Evolutionary conservation across 2,888 invertebrate species (phyloP), one percentile per base, ranked within the genome.

Genomic region (Tiphia femorata): DNA sequence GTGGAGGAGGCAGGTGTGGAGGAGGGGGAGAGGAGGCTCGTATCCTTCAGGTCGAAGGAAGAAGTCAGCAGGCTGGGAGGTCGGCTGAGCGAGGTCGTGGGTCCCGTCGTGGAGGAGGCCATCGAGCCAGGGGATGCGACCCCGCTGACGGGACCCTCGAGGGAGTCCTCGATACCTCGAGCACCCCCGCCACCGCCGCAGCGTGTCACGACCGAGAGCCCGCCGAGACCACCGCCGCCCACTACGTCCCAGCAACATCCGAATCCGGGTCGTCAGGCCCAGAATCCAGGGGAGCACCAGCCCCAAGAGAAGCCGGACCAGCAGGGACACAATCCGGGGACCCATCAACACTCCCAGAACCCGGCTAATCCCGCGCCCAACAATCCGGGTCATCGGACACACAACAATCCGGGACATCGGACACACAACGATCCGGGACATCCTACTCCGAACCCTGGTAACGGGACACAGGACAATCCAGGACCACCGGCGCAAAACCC

Each of bases 141-240:
- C 80, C 76, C 82, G 80, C 80, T 81, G 83, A 81, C 82, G 82
- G 82, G 81, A 79, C 81, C 82, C 81, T 72, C 78, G 70, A 77
- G 79, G 77, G 79, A 87, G 84, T 85, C 85, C 84, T 81, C 81
- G 80, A 82, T 85, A 84, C 85, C 86, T 84, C 86, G 86, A 73
- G 76, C 70, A 62, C 74, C 77, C 62, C 78, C 76, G 50, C 78
- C 74, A 47, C 77, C 75, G 76, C 72, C 52, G 19, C 60, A 55
- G 44, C 67, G 73, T 29, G 70, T 72, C 33, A 67, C 77, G 23
- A 76, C 71, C 14, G 72, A 78, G 40, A 75, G 71, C 58, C 76
- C 79, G 10, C 73, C 77, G 40, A 70, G 75, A 68, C 76, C 78
- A 20, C 79, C 81, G 37, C 79, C 80, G 51, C 56, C 56, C 49